Base-by-base conservation (phyloP, 2,113 vertebrate species). In the Halichoerus grypus region DNA sequence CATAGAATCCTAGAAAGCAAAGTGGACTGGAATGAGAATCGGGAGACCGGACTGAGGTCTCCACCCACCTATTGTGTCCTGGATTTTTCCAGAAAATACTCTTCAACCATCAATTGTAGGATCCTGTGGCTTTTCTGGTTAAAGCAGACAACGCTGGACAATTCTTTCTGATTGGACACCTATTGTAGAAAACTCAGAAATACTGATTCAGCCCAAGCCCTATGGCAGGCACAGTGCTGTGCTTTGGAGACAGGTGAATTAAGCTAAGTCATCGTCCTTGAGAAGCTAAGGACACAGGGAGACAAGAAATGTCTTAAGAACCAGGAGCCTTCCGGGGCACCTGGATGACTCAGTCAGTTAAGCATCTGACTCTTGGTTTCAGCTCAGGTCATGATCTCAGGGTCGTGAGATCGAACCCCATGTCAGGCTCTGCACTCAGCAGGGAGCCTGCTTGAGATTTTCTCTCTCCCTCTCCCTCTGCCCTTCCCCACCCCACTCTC, bases 1-100 rank as follows among this genome's bases (percentile, higher is more conserved):
- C 36, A 0, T 28, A 36, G 39, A 5, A 0, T 22, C 0, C 5
- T 33, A 46, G 46, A 77, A 82, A 77, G 83, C 14, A 61, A 88
- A 86, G 2, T 33, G 51, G 51, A 15, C 88, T 36, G 53, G 33
- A 53, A 65, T 21, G 53, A 59, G 49, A 71, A 26, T 61, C 42
- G 22, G 33, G 39, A 61, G 69, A 42, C 22, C 5, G 5, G 8
- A n/a, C 67, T 4, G 15, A 61, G 53, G 55, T 83, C 36, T 57
- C 51, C 67, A 4, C 69, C 83, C n/a, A 28, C 24, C 46, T 22
- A 42, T 0, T 16, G 22, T 21, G 12, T 4, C 76, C 28, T 79
- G 63, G 39, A 53, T 14, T 96, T 95, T 91, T 53, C 92, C 71
- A 89, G 90, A 80, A 85, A 59, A 87, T 57, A 14, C 31, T 31